Evolutionary conservation across 2,797 vertebrate species (phyloP), one percentile per base, ranked within the genome.

Genomic region (Xiphophorus birchmanni): DNA sequence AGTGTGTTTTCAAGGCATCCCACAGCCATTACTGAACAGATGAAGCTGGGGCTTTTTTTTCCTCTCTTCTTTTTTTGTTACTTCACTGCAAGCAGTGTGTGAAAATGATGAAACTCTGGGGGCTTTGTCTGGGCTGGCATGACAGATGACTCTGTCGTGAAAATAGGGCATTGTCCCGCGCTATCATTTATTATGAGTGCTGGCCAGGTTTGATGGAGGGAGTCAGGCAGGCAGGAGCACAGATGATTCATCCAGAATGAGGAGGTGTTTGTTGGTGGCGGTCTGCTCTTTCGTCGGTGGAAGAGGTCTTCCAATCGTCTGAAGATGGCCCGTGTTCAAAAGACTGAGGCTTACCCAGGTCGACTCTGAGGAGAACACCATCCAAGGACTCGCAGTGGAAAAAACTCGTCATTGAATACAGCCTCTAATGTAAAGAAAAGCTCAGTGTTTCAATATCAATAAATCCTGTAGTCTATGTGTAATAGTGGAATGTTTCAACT

Each of bases 161-260:
- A 96, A 96, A 95, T 95, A 94, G 95, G 95, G 95, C 95, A 96
- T 95, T 96, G 95, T 96, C 94, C 95, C 93, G 86, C 85, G 86
- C 93, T 88, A 93, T 95, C 94, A 96, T 96, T 96, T 96, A 95
- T 96, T 96, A 96, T 94, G 89, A 94, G 92, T 75, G 91, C 92
- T 94, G 94, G 94, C 93, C 93, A 92, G 93, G 90, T 94, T 95
- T 95, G 94, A 96, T 95, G 93, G 95, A 95, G 92, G 94, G 79
- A 91, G 86, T 88, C 80, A 84, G 91, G 93, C 91, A 91, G 87
- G 91, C 89, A 81, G 90, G 88, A 94, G 86, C 82, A 89, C 93
- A 91, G 93, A 96, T 95, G 95, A 95, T 93, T 95, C 94, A 95
- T 94, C 90, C 87, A 91, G 94, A 94, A 92, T 89, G 88, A 92